Percentiles rank a stretch among this genome's conserved stretches.
These are phyloP conservation scores for Pseudopleuronectes americanus DNA, from an alignment of 2,797 vertebrate genomes.

Conservation along the genomic window DNA sequence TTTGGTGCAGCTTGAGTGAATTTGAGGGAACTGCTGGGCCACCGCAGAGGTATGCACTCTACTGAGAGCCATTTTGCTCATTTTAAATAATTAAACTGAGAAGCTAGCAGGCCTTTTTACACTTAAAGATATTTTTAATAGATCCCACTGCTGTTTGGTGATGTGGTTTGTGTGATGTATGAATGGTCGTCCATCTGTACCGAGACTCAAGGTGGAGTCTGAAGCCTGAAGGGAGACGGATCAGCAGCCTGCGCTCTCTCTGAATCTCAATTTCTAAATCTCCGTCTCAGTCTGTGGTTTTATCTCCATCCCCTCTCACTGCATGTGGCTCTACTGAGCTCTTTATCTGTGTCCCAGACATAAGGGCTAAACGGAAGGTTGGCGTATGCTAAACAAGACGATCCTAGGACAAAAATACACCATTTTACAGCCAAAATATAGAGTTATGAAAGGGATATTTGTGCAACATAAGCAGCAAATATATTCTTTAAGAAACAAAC, in stretches of 20 bases:
- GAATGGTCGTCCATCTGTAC: too few species aligned
- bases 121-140: background rate
- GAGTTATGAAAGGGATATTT: background rate
- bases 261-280: slow-evolving; percentile 62
- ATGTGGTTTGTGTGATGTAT: background rate
- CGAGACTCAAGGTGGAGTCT: background rate
- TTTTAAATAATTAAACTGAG: too few species aligned
- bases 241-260: slow-evolving; percentile 22
- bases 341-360: slow-evolving; percentile 55
- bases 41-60: too few species aligned
- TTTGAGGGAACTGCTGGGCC: too few species aligned
- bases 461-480: background rate
- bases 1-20: too few species aligned
- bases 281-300: slow-evolving; percentile 45
- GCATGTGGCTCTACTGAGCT: slow-evolving; percentile 32
- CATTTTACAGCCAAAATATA: background rate
- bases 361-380: slow-evolving; percentile 34
- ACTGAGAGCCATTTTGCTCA: too few species aligned
- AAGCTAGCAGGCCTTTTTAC: too few species aligned
- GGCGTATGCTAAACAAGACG: too few species aligned
- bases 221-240: slow-evolving; percentile 38
- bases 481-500: background rate
- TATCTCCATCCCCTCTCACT: slow-evolving; percentile 54
- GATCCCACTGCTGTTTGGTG: slow-evolving; percentile 3
- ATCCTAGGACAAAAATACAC: background rate